Percentiles rank a stretch among this genome's conserved stretches.
Evolutionary conservation across 2,113 vertebrate species (phyloP).

Genomic region (Geococcyx californianus): DNA sequence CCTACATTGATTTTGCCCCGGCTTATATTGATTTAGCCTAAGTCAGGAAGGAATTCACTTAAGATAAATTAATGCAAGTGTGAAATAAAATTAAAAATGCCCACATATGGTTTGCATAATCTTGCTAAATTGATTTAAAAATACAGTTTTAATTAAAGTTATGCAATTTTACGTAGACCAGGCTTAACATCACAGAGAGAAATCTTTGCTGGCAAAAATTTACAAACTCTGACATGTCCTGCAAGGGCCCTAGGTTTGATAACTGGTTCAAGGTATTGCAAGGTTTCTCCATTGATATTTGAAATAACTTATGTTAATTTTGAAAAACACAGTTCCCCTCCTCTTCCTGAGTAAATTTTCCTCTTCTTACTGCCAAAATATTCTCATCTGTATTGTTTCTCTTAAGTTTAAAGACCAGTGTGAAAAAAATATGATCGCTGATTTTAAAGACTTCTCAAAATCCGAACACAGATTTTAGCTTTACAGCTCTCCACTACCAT

Average conservation of each 20-base stretch:
- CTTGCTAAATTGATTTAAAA: constrained; percentile 44
- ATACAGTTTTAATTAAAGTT: constrained; percentile 41
- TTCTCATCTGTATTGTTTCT: neutral
- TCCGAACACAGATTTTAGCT: neutral
- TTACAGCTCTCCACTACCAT: neutral
- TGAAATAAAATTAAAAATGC: constrained; percentile 52
- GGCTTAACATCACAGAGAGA: neutral
- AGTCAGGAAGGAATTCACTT: constrained; percentile 71
- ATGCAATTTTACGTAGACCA: neutral
- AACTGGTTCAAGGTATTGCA: neutral
- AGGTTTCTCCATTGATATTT: neutral
- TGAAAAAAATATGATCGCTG: neutral
- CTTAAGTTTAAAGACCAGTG: neutral
- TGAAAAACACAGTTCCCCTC: neutral
- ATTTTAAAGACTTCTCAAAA: neutral
- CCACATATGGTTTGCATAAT: constrained; percentile 33
- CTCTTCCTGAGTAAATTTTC: neutral
- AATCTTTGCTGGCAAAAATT: neutral
- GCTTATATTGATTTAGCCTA: constrained; percentile 64
- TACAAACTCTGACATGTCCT: neutral
- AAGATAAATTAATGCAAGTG: constrained; percentile 63
- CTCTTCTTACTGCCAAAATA: neutral
- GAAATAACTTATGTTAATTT: neutral
- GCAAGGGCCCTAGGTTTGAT: neutral
- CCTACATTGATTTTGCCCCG: constrained; percentile 63